Evolutionary conservation across 2,797 vertebrate species (phyloP).

Genomic region (Brotula barbata): DNA sequence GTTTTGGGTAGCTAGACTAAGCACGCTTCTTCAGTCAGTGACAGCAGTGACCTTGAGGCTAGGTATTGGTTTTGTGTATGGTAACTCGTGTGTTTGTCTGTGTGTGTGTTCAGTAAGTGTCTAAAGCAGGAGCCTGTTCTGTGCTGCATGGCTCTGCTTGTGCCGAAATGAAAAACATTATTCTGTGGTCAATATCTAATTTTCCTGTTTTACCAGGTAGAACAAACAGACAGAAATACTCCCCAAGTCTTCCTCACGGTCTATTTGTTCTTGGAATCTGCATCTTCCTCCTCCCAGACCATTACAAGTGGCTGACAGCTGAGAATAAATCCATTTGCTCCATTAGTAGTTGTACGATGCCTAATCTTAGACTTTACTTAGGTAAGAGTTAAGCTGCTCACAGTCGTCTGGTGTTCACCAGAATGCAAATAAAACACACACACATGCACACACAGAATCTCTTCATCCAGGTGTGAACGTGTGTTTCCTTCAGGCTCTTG

Average conservation of each 20-base stretch:
- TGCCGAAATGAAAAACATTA: constrained; percentile 59
- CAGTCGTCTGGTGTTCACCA: constrained; percentile 14
- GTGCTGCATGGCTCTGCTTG: constrained; percentile 25
- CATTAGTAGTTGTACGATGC: constrained; percentile 17
- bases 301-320: constrained; percentile 16
- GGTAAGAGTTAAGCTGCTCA: constrained; percentile 19
- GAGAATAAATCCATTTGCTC: constrained; percentile 32
- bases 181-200: constrained; percentile 72
- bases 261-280: constrained; percentile 27
- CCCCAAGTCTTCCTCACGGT: constrained; percentile 14
- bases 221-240: constrained; percentile 63
- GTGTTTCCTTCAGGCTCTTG: constrained; percentile 7
- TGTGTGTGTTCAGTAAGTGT: constrained; percentile 23
- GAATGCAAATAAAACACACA: constrained; percentile 16
- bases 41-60: too few species aligned
- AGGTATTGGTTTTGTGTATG: not conserved
- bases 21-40: not conserved
- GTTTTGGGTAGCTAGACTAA: too few species aligned
- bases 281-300: not conserved
- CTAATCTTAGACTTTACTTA: constrained; percentile 17
- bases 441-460: constrained; percentile 5
- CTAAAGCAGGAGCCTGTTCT: constrained; percentile 33
- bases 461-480: constrained; percentile 14
- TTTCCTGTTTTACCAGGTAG: constrained; percentile 71
- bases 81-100: not conserved